Evolutionary conservation across 1,140 invertebrate genomes (phyloP), one percentile per base, ranked within the genome.

Genomic region (Meloidogyne exigua): DNA sequence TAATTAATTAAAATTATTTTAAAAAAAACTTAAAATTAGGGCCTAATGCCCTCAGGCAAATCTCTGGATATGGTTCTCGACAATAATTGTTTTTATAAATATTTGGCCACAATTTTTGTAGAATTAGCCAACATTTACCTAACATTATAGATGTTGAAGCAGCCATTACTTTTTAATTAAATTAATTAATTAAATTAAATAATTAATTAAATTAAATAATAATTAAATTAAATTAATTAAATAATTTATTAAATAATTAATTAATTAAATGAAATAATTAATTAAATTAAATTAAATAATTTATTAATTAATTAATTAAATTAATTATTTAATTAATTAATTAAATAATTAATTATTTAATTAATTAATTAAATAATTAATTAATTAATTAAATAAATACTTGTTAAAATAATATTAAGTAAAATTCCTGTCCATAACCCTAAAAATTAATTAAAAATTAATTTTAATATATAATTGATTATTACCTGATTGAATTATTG

Each of bases 61-160:
- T 92, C 13, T 91, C 91, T 2, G 91, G 89, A 84, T 92, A 92
- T 0, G 92, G 92, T 82, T 92, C 91, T 70, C 91, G 85, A 91
- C 81, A 90, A 49, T 89, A 87, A 62, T 85, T 88, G 1, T 64
- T 28, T 79, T 89, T 85, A 85, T 91, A 90, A 76, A 91, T 89
- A 0, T 90, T 89, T n/a, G 90, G 90, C 83, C 91, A 91, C 3
- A 91, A 84, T 64, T 91, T 90, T 84, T 92, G 91, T 26, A 93
- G 80, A n/a, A 93, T 92, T 36, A 90, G 88, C 92, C 92, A 93
- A 84, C 91, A 92, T 57, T 89, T 88, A 0, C 91, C 91, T 0
- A 93, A 87, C 26, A 87, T 79, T n/a, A 86, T 79, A 69, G 18
- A 69, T 67, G n/a, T 75, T 65, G 26, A 79, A 42, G 13, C 63